Conservation (phyloP, 2,797 vertebrate genomes). For the Nannoperca australis region DNA sequence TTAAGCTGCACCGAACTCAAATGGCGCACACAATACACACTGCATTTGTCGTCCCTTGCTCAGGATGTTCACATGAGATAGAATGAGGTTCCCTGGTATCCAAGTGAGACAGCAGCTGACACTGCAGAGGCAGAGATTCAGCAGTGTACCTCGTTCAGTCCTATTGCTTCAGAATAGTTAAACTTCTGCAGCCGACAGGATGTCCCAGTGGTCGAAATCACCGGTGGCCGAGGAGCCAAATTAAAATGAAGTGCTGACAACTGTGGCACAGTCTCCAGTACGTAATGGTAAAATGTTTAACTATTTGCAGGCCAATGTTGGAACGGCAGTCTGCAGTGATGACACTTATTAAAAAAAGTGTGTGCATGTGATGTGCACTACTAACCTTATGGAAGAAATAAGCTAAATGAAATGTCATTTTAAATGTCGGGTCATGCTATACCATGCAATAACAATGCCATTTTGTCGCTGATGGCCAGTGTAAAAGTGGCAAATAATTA, state of each 20-base stretch:
- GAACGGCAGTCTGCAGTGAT: slow-evolving; percentile 47
- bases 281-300: slow-evolving; percentile 73
- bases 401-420: slow-evolving; percentile 2
- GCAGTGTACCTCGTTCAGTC: slow-evolving; percentile 59
- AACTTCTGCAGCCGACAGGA: slow-evolving; percentile 76
- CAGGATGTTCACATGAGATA: slow-evolving; percentile 57
- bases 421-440: background rate
- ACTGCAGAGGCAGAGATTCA: slow-evolving; percentile 69
- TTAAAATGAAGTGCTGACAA: slow-evolving; percentile 83
- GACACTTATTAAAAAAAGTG: slow-evolving; percentile 40
- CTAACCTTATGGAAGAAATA: slow-evolving; percentile 9
- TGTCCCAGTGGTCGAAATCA: slow-evolving; percentile 76
- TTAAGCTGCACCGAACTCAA: slow-evolving; percentile 46
- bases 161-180: slow-evolving; percentile 77
- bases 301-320: slow-evolving; percentile 60
- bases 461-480: background rate
- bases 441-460: background rate
- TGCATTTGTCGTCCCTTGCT: slow-evolving; percentile 20
- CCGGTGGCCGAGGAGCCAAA: slow-evolving; percentile 76
- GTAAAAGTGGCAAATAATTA: background rate
- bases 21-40: slow-evolving; percentile 17
- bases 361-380: slow-evolving; percentile 39
- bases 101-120: slow-evolving; percentile 74
- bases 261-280: slow-evolving; percentile 67
- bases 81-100: slow-evolving; percentile 60